Conservation (phyloP, 2,888 invertebrate genomes). For the Nemotelus nigrinus region DNA sequence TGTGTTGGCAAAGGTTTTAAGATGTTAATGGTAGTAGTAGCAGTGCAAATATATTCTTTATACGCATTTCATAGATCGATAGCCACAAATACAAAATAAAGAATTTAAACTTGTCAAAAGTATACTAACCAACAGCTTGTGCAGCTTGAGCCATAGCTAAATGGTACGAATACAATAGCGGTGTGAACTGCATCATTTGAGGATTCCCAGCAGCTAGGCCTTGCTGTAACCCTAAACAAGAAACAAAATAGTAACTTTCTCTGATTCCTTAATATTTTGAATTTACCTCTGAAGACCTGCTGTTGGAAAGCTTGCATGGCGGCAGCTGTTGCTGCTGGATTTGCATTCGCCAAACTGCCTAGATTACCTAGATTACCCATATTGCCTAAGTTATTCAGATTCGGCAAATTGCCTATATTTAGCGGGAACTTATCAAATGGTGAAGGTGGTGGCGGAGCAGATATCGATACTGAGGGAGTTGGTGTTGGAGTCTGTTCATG, state of each 20-base stretch:
- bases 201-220: slow-evolving; percentile 67
- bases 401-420: slow-evolving; percentile 61
- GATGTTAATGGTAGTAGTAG: no score
- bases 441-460: slow-evolving; percentile 59
- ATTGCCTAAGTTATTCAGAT: slow-evolving; percentile 57
- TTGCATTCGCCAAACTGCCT: slow-evolving; percentile 58
- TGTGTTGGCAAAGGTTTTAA: no score
- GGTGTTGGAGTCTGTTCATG: slow-evolving; percentile 56
- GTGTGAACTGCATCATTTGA: slow-evolving; percentile 89
- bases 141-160: slow-evolving; percentile 84
- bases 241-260: slow-evolving; percentile 9
- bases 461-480: slow-evolving; percentile 56
- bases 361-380: slow-evolving; percentile 60
- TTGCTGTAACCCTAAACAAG: slow-evolving; percentile 60
- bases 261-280: not conserved
- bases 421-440: slow-evolving; percentile 65
- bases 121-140: slow-evolving; percentile 66
- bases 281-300: slow-evolving; percentile 80
- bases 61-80: no score
- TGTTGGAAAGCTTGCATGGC: slow-evolving; percentile 87
- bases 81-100: no score
- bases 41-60: no score
- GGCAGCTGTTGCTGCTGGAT: slow-evolving; percentile 70
- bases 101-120: no score
- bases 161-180: slow-evolving; percentile 89